phyloP scores from a whole-genome alignment of 2,797 vertebrate genomes.

The Hydrocynus forskahlii region DNA sequence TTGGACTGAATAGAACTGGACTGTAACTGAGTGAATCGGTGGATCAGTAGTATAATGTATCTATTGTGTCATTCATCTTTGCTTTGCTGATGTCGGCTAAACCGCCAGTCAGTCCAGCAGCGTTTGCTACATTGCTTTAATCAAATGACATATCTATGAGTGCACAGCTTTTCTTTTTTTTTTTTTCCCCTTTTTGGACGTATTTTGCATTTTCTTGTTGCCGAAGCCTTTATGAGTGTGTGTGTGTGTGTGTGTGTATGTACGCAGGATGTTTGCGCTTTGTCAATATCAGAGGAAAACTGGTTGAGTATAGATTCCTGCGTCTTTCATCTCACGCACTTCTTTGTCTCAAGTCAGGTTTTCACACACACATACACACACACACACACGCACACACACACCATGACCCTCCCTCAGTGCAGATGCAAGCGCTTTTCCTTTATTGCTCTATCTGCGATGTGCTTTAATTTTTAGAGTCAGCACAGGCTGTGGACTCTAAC shows the following conservation, averaged over 20 bases:
- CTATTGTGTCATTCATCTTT: slow-evolving; percentile 48
- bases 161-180: slow-evolving; percentile 23
- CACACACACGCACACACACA: slow-evolving; percentile 40
- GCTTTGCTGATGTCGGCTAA: slow-evolving; percentile 44
- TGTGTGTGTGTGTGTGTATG: slow-evolving; percentile 22
- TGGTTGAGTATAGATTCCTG: slow-evolving; percentile 48
- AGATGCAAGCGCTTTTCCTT: slow-evolving; percentile 67
- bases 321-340: slow-evolving; percentile 54
- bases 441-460: slow-evolving; percentile 69
- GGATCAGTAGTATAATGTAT: slow-evolving; percentile 50
- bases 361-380: slow-evolving; percentile 39
- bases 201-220: slow-evolving; percentile 59
- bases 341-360: slow-evolving; percentile 55
- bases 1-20: slow-evolving; percentile 49
- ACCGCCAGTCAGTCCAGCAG: slow-evolving; percentile 34
- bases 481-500: slow-evolving; percentile 61
- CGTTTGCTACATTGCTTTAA: slow-evolving; percentile 35
- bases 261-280: slow-evolving; percentile 47
- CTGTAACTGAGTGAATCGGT: slow-evolving; percentile 47
- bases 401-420: slow-evolving; percentile 50
- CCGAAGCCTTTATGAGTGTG: slow-evolving; percentile 60
- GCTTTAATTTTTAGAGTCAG: slow-evolving; percentile 66
- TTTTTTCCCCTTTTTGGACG: slow-evolving; percentile 28
- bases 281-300: slow-evolving; percentile 42
- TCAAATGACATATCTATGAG: slow-evolving; percentile 30